These are phyloP conservation scores for Scrobipalpa atriplicella DNA, from an alignment of 2,888 invertebrate genomes.

Conservation along the genomic window DNA sequence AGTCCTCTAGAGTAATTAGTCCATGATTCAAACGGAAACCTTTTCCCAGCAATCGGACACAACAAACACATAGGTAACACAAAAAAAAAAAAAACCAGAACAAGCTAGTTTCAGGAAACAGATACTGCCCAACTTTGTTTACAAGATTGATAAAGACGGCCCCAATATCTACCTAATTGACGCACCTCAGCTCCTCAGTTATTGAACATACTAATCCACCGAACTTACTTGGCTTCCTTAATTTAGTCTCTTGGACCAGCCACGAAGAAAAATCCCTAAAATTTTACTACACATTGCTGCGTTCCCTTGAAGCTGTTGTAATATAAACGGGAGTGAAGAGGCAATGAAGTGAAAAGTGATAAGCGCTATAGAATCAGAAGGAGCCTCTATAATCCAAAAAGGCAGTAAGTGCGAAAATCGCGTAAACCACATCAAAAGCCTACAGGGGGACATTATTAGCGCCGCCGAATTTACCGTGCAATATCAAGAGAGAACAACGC, in stretches of 20 bases:
- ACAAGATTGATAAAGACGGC: conserved; percentile 5
- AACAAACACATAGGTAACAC: too few species aligned
- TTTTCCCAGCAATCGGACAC: too few species aligned
- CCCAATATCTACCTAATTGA: conserved; percentile 17
- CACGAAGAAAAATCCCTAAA: background rate
- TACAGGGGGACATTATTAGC: conserved; percentile 66
- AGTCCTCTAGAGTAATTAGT: too few species aligned
- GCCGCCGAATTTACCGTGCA: conserved; percentile 74
- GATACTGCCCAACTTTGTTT: background rate
- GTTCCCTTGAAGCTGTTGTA: background rate
- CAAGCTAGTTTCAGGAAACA: too few species aligned
- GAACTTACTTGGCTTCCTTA: conserved; percentile 19
- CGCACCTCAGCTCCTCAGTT: conserved; percentile 13
- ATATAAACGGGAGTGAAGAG: background rate
- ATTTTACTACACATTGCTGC: background rate
- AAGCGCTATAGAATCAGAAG: background rate
- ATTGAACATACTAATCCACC: conserved; percentile 24
- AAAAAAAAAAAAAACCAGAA: too few species aligned
- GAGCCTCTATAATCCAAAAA: conserved; percentile 26
- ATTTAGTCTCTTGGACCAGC: conserved; percentile 13
- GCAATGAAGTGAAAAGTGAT: background rate
- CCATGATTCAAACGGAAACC: too few species aligned
- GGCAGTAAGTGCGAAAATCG: conserved; percentile 34
- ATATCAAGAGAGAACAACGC: conserved; percentile 78
- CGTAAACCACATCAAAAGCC: conserved; percentile 30